A percentile compares a stretch with the other conserved stretches of the same genome.
Conservation (phyloP, 1,140 invertebrate genomes). For the Ctenoplectra terminalis region DNA sequence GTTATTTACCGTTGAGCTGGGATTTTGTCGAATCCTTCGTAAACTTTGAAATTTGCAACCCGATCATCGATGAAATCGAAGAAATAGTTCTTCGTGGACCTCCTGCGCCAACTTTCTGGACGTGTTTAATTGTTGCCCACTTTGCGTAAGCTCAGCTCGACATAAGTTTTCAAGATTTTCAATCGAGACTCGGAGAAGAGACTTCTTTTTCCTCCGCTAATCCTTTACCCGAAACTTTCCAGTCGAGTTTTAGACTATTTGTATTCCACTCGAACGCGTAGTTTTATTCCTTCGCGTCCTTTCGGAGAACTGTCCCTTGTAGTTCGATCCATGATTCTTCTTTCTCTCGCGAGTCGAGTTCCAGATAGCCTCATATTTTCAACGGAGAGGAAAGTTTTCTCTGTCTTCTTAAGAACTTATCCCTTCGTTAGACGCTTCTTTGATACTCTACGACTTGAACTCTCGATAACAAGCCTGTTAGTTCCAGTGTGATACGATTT, state of each 20-base stretch:
- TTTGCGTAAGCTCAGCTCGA: neutral
- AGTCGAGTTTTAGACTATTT: neutral
- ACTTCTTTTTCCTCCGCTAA: neutral
- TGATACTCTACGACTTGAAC: neutral
- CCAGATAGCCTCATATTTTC: constrained; percentile 27
- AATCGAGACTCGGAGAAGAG: neutral
- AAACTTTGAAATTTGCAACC: constrained; percentile 16
- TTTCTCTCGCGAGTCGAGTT: neutral
- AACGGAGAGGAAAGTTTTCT: neutral
- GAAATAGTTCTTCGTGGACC: neutral
- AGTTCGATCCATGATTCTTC: neutral
- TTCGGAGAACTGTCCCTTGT: neutral
- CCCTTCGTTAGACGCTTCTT: constrained; percentile 6
- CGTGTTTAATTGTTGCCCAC: neutral
- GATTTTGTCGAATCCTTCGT: neutral
- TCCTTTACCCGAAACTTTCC: neutral
- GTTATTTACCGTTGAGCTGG: constrained; percentile 25
- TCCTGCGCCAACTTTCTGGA: neutral
- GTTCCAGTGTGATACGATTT: neutral
- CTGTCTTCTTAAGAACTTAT: neutral
- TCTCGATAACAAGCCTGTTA: neutral
- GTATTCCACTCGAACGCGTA: neutral
- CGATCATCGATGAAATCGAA: neutral
- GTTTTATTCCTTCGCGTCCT: neutral
- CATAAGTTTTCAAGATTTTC: neutral